Base-by-base conservation (phyloP, 2,888 invertebrate species). In the Apamea monoglypha region DNA sequence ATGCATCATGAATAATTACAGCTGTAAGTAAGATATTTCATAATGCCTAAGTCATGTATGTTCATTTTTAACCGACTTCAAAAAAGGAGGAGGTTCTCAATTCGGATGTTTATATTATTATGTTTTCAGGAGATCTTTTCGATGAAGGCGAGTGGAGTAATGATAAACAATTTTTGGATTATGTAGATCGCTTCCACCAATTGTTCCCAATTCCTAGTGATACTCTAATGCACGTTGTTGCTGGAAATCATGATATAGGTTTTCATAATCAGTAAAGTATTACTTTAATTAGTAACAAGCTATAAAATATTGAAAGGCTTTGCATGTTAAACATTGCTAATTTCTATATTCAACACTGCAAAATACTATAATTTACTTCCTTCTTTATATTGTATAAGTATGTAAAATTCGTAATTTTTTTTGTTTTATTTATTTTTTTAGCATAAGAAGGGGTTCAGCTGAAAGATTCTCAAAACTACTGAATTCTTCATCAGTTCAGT, bases 201-300 rank as follows among this genome's bases (percentile, higher is more conserved):
- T 95, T 99, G 87, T 99, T 99, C 95, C 92, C 97, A 68, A 97
- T 98, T 25, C 98, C 98, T 7, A 92, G 97, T 64, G 94, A 96
- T 64, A 98, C 98, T 0, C 96, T 97, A 84, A 95, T 98, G 84
- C 98, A 98, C 93, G 98, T 98, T 74, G 97, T 98, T 25, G 98
- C 98, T 72, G 99, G 99, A 56, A 99, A 99, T 96, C 99, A 99
- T 96, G 99, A 99, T 94, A 98, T 99, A 89, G 99, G 99, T 77
- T 99, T 99, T 95, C 99, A 99, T 97, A 98, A 99, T 95, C 97
- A 97, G 99, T 98, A 96, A 71, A 94, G 96, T 93, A 82, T 76
- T 68, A 32, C 16, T 71, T 59, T 21, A 32, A 68, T 72, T 53
- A 29, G 10, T 40, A 2, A 32, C n/a, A 40, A 18, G 3, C 21